These are phyloP conservation scores for Cynocephalus volans DNA, from an alignment of 2,113 vertebrate species.

Conservation along the genomic window DNA sequence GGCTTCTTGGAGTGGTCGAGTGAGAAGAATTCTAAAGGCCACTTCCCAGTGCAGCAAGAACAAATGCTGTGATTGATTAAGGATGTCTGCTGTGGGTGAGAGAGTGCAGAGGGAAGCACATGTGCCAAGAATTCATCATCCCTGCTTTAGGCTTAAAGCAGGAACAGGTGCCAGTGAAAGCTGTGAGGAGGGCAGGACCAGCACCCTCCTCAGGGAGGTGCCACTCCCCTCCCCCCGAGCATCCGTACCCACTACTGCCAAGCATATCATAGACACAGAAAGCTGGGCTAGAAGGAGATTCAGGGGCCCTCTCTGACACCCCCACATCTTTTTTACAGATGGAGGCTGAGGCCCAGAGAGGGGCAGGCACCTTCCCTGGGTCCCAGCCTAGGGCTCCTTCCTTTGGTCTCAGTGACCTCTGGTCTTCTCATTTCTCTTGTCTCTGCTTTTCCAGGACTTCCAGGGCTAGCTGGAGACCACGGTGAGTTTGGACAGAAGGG, in stretches of 20 bases:
- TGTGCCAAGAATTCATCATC: background rate
- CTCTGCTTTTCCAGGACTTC: conserved; percentile 81
- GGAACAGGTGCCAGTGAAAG: background rate
- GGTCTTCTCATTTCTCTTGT: fast-evolving
- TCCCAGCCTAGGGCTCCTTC: background rate
- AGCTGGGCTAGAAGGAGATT: background rate
- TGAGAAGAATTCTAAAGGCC: background rate
- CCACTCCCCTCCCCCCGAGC: fast-evolving
- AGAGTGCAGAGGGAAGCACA: fast-evolving
- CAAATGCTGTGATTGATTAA: background rate
- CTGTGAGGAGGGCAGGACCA: background rate
- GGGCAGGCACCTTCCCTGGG: too few species aligned
- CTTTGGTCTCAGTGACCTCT: background rate
- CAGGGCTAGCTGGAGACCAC: conserved; percentile 79
- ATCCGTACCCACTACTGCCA: background rate
- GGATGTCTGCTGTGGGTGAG: background rate
- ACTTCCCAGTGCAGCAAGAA: background rate
- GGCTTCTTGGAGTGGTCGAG: background rate
- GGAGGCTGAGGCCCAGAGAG: background rate
- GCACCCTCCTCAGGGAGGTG: background rate
- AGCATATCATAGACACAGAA: background rate
- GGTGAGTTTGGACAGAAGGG: conserved; percentile 87
- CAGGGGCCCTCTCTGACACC: background rate
- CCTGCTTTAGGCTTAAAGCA: background rate
- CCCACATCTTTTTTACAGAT: too few species aligned